These are phyloP conservation scores for Malachius bipustulatus DNA, from an alignment of 2,888 invertebrate species.

Conservation along the genomic window DNA sequence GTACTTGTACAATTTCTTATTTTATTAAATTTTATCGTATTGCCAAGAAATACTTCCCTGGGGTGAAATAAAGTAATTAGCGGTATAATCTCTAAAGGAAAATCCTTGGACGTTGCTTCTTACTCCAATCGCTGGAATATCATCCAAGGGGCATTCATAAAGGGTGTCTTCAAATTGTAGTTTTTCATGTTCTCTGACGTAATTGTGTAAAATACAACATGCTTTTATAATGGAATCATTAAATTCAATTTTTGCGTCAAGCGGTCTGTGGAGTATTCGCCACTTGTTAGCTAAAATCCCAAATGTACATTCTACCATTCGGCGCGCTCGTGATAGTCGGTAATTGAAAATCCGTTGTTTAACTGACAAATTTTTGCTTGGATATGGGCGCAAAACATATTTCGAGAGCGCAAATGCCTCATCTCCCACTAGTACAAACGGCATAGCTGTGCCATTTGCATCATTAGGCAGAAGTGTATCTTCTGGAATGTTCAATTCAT, in stretches of 20 bases:
- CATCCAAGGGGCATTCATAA: constrained; percentile 6
- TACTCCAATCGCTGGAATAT: constrained; percentile 8
- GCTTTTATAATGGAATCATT: constrained; percentile 24
- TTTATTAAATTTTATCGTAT: constrained; percentile 14
- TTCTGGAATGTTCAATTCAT: constrained; percentile 14
- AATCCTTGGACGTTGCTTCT: constrained; percentile 13
- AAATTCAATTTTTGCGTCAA: constrained; percentile 22
- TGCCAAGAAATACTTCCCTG: constrained; percentile 17
- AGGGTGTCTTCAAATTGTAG: constrained; percentile 12
- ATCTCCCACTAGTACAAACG: constrained; percentile 19
- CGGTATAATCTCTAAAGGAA: constrained; percentile 17
- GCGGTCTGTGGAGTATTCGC: constrained; percentile 27
- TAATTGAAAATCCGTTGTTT: constrained; percentile 16
- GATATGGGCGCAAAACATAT: constrained; percentile 18
- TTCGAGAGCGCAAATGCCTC: constrained; percentile 19
- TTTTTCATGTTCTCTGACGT: constrained; percentile 13
- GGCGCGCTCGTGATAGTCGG: constrained; percentile 15
- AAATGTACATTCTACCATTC: constrained; percentile 17
- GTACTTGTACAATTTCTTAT: no score
- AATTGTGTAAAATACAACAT: constrained; percentile 21
- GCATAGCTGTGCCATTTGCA: constrained; percentile 12
- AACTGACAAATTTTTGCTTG: constrained; percentile 10
- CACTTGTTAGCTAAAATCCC: constrained; percentile 22
- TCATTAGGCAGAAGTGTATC: constrained; percentile 12
- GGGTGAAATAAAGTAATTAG: constrained; percentile 19